These are phyloP conservation scores for Linyphia triangularis DNA, from an alignment of 2,888 invertebrate genomes.

Conservation along the genomic window DNA sequence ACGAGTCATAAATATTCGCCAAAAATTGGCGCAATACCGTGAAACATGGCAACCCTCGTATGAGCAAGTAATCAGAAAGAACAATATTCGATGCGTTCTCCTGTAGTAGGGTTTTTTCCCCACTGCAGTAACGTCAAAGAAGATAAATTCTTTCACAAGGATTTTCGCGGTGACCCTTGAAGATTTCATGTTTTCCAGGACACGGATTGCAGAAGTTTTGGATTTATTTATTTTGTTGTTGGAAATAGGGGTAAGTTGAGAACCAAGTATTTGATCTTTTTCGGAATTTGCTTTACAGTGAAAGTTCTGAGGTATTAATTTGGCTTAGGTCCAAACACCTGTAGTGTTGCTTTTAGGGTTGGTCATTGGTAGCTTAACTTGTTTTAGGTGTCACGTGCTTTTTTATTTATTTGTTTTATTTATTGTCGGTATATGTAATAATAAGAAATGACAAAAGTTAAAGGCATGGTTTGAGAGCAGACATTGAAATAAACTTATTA, in stretches of 20 bases:
- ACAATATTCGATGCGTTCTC: too few relatives aligned
- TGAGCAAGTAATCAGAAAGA: too few relatives aligned
- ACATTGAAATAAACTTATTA: too few relatives aligned
- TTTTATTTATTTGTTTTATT: too few relatives aligned
- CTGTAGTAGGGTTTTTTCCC: background rate
- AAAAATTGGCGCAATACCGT: too few relatives aligned
- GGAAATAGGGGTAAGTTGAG: conserved; percentile 16
- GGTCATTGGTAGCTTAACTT: background rate
- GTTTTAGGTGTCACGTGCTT: background rate
- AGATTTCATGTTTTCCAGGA: background rate
- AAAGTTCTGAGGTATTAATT: background rate
- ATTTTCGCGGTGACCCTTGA: conserved; percentile 1
- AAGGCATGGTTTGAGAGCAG: too few relatives aligned
- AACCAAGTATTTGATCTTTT: background rate
- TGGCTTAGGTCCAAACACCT: conserved; percentile 58
- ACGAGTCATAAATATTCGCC: too few relatives aligned
- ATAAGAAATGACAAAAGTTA: too few relatives aligned
- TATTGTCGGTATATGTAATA: too few relatives aligned
- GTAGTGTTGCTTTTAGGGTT: conserved; percentile 13
- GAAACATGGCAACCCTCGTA: too few relatives aligned
- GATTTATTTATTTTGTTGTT: background rate
- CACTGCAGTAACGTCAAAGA: background rate
- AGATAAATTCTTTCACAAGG: background rate
- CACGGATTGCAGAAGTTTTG: background rate
- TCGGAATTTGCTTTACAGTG: too few relatives aligned